These are phyloP conservation scores for Nasonia longicornis DNA, from an alignment of 1,140 invertebrate genomes.

Conservation along the genomic window DNA sequence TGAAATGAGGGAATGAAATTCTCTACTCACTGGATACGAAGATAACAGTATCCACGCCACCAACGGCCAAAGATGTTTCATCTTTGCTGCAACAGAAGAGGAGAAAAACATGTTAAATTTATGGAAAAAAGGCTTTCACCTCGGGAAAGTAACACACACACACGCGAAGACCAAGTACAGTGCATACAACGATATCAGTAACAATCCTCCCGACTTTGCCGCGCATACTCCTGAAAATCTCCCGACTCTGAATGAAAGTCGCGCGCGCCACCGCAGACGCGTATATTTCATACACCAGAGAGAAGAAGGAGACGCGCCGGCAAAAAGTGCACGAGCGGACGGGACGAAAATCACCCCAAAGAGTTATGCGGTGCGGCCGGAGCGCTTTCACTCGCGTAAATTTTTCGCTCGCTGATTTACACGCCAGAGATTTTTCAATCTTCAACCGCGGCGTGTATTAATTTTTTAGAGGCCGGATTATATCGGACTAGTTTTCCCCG, in stretches of 20 bases:
- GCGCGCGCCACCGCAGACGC: not conserved
- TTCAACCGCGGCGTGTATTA: not conserved
- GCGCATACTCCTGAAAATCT: not conserved
- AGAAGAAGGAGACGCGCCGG: not conserved
- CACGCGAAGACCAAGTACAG: not conserved
- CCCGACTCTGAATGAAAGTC: not conserved
- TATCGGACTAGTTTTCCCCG: not conserved
- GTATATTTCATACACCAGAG: no score
- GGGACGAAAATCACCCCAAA: not conserved
- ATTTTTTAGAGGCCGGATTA: not conserved
- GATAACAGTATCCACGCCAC: constrained; percentile 76
- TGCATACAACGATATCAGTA: not conserved
- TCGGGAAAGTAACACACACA: not conserved
- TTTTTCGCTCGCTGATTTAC: not conserved
- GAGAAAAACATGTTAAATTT: constrained; percentile 48
- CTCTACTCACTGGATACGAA: constrained; percentile 70
- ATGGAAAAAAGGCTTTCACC: not conserved
- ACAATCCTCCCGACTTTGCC: not conserved
- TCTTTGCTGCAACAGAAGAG: constrained; percentile 74
- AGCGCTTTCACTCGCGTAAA: no score
- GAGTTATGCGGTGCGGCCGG: not conserved
- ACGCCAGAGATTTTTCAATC: not conserved
- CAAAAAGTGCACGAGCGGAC: not conserved
- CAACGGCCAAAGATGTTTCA: constrained; percentile 80
- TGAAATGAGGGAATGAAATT: not conserved